Percentiles rank a stretch among this genome's conserved stretches.
Conservation (phyloP, 2,113 vertebrate species). For the Lipotes vexillifer region DNA sequence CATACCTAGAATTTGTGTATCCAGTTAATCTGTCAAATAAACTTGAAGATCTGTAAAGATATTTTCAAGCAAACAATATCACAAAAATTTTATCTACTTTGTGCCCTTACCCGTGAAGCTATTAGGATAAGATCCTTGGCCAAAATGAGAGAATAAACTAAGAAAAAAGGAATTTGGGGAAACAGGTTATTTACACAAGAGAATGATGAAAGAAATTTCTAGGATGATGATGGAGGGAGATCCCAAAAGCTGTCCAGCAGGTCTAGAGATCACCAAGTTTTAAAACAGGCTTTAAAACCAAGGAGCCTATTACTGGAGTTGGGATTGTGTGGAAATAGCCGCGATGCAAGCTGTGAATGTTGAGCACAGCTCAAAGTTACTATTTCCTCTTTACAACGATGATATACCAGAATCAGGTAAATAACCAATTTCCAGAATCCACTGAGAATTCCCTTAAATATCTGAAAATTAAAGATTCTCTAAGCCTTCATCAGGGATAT, state of each 20-base stretch:
- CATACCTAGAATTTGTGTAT: neutral
- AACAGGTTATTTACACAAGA: neutral
- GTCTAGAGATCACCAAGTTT: neutral
- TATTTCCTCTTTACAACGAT: neutral
- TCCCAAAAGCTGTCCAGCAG: neutral
- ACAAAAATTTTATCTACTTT: neutral
- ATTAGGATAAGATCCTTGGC: neutral
- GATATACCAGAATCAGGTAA: neutral
- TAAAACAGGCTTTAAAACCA: neutral
- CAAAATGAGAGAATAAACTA: neutral
- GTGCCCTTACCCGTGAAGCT: neutral
- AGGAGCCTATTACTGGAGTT: neutral
- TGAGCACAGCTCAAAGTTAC: neutral
- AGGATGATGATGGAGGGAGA: neutral
- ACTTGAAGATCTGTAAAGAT: neutral
- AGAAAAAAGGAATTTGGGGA: neutral
- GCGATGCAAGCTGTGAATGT: neutral
- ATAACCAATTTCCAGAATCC: neutral
- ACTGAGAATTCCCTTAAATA: neutral
- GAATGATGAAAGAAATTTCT: neutral
- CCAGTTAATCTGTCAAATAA: neutral
- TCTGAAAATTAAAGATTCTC: neutral
- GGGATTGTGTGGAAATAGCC: neutral
- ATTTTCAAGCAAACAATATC: neutral
- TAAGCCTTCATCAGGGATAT: neutral